Percentiles rank a stretch among this genome's conserved stretches.
These are phyloP conservation scores for Pantala flavescens DNA, from an alignment of 1,140 invertebrate genomes.

Conservation along the genomic window DNA sequence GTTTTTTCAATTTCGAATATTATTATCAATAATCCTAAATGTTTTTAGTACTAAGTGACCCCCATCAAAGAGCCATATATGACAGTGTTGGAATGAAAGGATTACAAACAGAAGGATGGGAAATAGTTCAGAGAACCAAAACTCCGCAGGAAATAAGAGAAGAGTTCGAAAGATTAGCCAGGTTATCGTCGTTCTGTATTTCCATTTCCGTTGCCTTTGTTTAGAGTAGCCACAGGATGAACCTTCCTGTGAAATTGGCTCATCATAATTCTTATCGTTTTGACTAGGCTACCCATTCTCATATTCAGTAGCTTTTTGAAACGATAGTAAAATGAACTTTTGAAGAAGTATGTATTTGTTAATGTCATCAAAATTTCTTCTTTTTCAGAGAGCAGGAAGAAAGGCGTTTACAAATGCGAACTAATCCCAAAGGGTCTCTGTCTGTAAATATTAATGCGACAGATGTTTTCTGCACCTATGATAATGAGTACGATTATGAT, in stretches of 20 bases:
- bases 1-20: slow-evolving; percentile 33
- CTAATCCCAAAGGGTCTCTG: slow-evolving; percentile 81
- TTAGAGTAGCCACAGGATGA: background rate
- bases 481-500: slow-evolving; percentile 55
- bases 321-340: no score
- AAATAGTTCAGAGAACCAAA: slow-evolving; percentile 77
- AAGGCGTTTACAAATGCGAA: slow-evolving; percentile 67
- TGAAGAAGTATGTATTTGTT: no score
- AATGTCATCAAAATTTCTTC: no score
- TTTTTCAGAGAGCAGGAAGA: slow-evolving; percentile 60
- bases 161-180: slow-evolving; percentile 78
- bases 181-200: slow-evolving; percentile 26
- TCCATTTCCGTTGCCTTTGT: background rate
- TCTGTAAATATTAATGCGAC: slow-evolving; percentile 85
- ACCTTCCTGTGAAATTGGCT: no score
- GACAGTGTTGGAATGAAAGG: slow-evolving; percentile 68
- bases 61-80: slow-evolving; percentile 68
- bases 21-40: background rate
- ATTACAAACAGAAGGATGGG: slow-evolving; percentile 83
- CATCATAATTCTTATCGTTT: no score
- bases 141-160: slow-evolving; percentile 89
- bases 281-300: no score
- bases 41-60: slow-evolving; percentile 58
- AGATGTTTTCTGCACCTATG: slow-evolving; percentile 67
- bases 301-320: no score